Evolutionary conservation across 1,140 invertebrate genomes (phyloP), one percentile per base, ranked within the genome.

Genomic region (Drosophila takahashii): DNA sequence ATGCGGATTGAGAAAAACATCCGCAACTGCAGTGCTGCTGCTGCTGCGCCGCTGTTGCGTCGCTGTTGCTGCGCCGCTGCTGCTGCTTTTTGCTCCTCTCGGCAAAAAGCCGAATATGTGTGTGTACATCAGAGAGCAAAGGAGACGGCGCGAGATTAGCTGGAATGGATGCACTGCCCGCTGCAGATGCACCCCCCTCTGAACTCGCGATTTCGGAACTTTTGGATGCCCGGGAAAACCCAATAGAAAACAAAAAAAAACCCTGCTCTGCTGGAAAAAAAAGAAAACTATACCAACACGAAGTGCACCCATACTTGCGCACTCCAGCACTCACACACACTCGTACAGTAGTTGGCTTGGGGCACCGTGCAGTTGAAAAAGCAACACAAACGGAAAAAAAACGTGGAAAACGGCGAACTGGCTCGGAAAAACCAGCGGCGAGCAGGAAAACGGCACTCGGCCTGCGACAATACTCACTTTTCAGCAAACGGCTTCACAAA

Each of bases 271-370:
- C 42, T 64, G 45, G 18, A 61, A 52, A 59, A 47, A 48, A 34
- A 47, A 60, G 26, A 50, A 44, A 44, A 59, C 61, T 34, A 65
- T 61, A 65, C 60, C 59, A 50, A 62, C 58, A 66, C 44, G 44
- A 62, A 66, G 34, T 37, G 32, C 32, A 36, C 42, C 4, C 15
- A 59, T 22, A 60, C 44, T n/a, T 34, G 44, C 58, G 62, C 18
- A 47, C 16, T 15, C 27, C 11, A 11, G 13, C 59, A 27, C 26
- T 22, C 11, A 29, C 39, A 36, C 26, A 27, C 26, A 22, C 15
- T 15, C 27, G 22, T 32, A 29, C 26, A 54, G 16, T 32, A 27
- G 57, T 67, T 51, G 45, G 60, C 60, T 67, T 67, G 60, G 64
- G 27, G 9, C 22, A 15, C 64, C 59, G 29, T 64, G 60, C 59